Evolutionary conservation across 2,797 vertebrate species (phyloP).

Genomic region (Vipera ursinii): DNA sequence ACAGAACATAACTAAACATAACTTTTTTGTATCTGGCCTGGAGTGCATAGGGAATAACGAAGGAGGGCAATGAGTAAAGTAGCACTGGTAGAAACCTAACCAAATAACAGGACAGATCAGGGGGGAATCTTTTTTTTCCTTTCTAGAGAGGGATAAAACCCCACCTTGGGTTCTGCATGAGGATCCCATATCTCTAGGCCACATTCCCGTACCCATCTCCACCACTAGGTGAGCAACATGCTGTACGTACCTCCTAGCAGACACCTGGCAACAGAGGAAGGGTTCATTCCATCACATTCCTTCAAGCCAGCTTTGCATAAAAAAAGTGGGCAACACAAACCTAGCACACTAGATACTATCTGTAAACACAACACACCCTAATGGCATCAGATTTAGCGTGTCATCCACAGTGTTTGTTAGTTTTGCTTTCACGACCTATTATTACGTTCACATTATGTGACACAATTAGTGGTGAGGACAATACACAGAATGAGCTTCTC

Average conservation of each 20-base stretch:
- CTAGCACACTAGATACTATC: constrained; percentile 35
- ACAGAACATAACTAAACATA: background rate
- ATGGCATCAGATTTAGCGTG: constrained; percentile 43
- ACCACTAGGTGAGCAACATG: background rate
- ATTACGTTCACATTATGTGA: constrained; percentile 51
- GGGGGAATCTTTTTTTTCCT: background rate
- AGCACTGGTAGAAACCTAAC: background rate
- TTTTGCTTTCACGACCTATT: constrained; percentile 41
- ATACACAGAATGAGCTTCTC: constrained; percentile 20
- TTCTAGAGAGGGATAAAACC: background rate
- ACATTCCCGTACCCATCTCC: background rate
- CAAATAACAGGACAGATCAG: background rate
- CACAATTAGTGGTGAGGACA: background rate
- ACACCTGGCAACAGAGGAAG: background rate
- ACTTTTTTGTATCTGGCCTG: background rate
- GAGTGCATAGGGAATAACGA: background rate
- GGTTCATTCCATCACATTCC: constrained; percentile 15
- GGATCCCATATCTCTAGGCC: background rate
- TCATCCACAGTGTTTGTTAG: constrained; percentile 36
- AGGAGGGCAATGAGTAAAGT: background rate
- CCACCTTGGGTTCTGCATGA: background rate
- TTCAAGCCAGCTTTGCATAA: constrained; percentile 32
- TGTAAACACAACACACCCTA: constrained; percentile 66
- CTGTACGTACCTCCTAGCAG: constrained; percentile 13
- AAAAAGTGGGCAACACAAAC: constrained; percentile 44